Conservation (phyloP, 2,113 vertebrate genomes). For the Anser cygnoides region DNA sequence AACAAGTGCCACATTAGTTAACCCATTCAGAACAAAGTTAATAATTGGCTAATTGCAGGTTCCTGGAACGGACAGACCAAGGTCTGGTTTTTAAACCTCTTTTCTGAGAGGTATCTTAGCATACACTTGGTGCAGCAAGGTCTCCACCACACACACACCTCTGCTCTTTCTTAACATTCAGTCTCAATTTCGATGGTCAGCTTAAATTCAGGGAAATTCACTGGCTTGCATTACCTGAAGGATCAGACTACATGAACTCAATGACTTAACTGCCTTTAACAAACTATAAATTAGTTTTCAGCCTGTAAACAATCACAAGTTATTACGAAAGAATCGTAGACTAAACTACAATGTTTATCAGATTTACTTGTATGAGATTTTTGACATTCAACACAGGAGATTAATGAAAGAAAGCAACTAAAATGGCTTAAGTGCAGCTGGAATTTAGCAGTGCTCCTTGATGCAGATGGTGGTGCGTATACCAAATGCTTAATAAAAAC, state of each 20-base stretch:
- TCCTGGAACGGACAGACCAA: neutral
- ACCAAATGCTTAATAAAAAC: neutral
- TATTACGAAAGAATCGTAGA: neutral
- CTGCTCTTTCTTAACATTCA: neutral
- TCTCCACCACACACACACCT: neutral
- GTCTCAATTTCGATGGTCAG: neutral
- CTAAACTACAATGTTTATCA: neutral
- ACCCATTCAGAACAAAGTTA: constrained; percentile 46
- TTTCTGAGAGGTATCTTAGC: constrained; percentile 15
- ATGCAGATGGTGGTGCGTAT: neutral
- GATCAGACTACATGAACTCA: neutral
- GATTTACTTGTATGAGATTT: neutral
- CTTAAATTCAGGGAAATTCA: neutral
- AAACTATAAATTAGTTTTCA: neutral
- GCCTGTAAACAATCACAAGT: neutral
- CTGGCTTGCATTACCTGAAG: neutral
- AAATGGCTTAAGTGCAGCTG: neutral
- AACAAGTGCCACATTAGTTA: neutral
- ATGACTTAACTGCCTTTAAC: neutral
- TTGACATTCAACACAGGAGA: neutral
- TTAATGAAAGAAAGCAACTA: constrained; percentile 4
- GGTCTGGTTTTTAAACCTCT: constrained; percentile 10
- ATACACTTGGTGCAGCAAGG: neutral
- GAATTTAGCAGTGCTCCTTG: neutral
- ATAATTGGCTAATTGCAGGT: constrained; percentile 21